Conservation (phyloP, 2,888 invertebrate species). For the Calameuta filiformis region DNA sequence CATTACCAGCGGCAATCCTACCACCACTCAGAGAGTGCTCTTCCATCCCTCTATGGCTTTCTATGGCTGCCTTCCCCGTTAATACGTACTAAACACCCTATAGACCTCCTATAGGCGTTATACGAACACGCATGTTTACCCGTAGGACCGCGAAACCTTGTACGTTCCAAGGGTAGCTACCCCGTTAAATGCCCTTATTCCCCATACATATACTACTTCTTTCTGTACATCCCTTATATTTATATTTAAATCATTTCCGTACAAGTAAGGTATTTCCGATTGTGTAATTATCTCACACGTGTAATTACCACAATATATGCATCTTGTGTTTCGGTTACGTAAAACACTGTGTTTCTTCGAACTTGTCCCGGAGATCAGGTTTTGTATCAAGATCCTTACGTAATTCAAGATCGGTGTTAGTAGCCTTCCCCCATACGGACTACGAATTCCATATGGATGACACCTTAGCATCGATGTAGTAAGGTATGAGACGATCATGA, state of each 20-base stretch:
- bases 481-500: neutral
- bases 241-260: neutral
- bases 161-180: neutral
- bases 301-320: neutral
- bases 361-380: neutral
- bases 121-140: conserved; percentile 52
- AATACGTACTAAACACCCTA: conserved; percentile 65
- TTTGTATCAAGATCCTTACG: neutral
- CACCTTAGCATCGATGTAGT: neutral
- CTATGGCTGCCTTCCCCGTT: conserved; percentile 55
- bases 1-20: neutral
- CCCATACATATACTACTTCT: neutral
- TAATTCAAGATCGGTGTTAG: neutral
- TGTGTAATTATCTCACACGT: neutral
- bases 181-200: neutral
- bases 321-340: neutral
- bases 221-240: neutral
- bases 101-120: conserved; percentile 45
- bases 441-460: neutral
- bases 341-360: neutral
- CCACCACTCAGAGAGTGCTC: neutral
- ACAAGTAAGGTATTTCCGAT: neutral
- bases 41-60: conserved; percentile 30
- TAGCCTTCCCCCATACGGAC: neutral
- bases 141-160: conserved; percentile 34